Evolutionary conservation across 23 tunicate genomes (phyloP).

Genomic region (Styela clava): DNA sequence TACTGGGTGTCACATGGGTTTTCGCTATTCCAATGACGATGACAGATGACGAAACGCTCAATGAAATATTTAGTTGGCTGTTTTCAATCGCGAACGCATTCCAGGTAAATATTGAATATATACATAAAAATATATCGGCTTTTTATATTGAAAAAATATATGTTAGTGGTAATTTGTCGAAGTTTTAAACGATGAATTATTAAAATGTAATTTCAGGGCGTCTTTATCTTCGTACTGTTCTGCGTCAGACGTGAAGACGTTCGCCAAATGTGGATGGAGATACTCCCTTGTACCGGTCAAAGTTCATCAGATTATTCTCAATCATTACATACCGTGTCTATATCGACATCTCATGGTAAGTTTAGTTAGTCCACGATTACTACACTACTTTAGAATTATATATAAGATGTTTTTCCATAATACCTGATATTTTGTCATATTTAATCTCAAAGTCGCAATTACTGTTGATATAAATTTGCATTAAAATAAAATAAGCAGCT

Average conservation of each 20-base stretch:
- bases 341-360: neutral
- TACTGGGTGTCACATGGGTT: neutral
- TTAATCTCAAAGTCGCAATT: too few relatives aligned
- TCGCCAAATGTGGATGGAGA: neutral
- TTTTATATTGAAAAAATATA: too few relatives aligned
- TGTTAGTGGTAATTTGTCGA: too few relatives aligned
- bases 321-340: neutral
- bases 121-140: neutral
- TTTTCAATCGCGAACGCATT: conserved; percentile 16
- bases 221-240: neutral
- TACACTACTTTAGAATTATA: too few relatives aligned
- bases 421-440: too few relatives aligned
- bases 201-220: neutral
- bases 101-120: conserved; percentile 3
- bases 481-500: too few relatives aligned
- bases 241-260: neutral
- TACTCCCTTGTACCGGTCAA: neutral
- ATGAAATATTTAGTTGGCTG: conserved; percentile 11
- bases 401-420: too few relatives aligned
- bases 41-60: neutral
- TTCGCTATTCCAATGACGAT: neutral
- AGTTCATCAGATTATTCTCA: neutral
- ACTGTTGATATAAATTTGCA: too few relatives aligned
- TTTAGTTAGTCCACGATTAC: too few relatives aligned
- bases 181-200: too few relatives aligned